Base-by-base conservation (phyloP, 2,888 invertebrate genomes). In the Andrena marginata region DNA sequence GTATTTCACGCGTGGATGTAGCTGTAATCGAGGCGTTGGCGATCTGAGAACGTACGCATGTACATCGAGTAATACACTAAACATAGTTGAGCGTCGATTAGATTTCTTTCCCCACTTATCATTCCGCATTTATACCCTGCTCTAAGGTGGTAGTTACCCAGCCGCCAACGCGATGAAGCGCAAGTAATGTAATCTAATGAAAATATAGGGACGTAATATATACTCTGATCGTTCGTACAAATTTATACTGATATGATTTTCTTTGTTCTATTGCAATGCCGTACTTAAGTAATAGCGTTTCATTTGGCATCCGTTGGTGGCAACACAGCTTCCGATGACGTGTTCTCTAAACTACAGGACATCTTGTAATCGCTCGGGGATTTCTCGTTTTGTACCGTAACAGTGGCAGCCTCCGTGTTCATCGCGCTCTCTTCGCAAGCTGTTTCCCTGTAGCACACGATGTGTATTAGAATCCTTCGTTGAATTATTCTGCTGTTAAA, bases 231-330 rank as follows among this genome's bases (percentile, higher is more conserved):
- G 87, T 90, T 81, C 84, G 89, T 91, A 91, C 83, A 85, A 92
- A 89, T 89, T 91, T 87, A 87, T 92, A 90, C 87, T 92, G 92
- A 92, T 92, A 92, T 92, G 92, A 84, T 90, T 89, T 87, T 89
- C 85, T 87, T 90, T 86, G 85, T 87, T 87, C 90, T 91, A 91
- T 92, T 92, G 90, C 89, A 90, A 88, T 85, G 83, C 82, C 84
- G 77, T 85, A 84, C 78, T 80, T 80, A 59, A 75, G 64, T 65
- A 70, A 80, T 67, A 72, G 85, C 73, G 76, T 84, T 85, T 90
- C 86, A 89, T 85, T 89, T 87, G 81, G 85, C 65, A 71, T 85
- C 85, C 74, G 84, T 81, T 62, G 87, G 63, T 42, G 81, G 69
- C 65, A 82, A 59, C 31, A 70, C 68, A 56, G 79, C 69, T 73